Evolutionary conservation across 2,888 invertebrate species (phyloP).

Genomic region (Phyllotreta cruciferae): DNA sequence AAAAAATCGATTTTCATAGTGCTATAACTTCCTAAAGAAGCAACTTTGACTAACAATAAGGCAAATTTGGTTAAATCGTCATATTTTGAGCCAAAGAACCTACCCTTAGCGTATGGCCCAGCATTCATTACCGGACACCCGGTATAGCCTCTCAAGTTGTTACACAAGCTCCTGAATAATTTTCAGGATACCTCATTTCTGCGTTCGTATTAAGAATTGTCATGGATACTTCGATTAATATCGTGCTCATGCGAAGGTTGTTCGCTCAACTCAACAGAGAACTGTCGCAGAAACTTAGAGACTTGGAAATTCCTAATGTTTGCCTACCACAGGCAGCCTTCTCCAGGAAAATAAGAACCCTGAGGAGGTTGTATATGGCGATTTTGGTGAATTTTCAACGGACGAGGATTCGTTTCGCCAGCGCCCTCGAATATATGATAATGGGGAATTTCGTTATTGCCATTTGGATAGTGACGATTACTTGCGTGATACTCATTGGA

Average conservation of each 20-base stretch:
- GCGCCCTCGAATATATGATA: conserved; percentile 10
- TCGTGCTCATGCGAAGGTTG: conserved; percentile 16
- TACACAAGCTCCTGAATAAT: neutral
- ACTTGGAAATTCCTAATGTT: neutral
- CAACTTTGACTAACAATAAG: no score
- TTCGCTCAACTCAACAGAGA: conserved; percentile 26
- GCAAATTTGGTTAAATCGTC: no score
- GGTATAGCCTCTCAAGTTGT: neutral
- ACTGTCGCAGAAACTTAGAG: conserved; percentile 12
- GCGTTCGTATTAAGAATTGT: conserved; percentile 23
- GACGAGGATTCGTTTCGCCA: conserved; percentile 5
- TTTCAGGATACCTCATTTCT: conserved; percentile 25
- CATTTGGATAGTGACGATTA: conserved; percentile 27
- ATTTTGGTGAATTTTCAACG: conserved; percentile 32
- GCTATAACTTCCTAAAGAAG: no score
- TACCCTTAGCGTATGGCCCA: no score
- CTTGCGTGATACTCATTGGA: conserved; percentile 21
- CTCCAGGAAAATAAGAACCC: conserved; percentile 26
- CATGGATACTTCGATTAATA: conserved; percentile 23
- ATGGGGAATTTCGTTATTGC: conserved; percentile 29
- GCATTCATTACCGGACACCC: no score
- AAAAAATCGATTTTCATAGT: no score
- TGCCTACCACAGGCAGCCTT: conserved; percentile 19
- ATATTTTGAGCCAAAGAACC: no score
- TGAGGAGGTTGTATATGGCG: conserved; percentile 32